phyloP scores from a whole-genome alignment of 2,113 vertebrate genomes.

The Gadus chalcogrammus region DNA sequence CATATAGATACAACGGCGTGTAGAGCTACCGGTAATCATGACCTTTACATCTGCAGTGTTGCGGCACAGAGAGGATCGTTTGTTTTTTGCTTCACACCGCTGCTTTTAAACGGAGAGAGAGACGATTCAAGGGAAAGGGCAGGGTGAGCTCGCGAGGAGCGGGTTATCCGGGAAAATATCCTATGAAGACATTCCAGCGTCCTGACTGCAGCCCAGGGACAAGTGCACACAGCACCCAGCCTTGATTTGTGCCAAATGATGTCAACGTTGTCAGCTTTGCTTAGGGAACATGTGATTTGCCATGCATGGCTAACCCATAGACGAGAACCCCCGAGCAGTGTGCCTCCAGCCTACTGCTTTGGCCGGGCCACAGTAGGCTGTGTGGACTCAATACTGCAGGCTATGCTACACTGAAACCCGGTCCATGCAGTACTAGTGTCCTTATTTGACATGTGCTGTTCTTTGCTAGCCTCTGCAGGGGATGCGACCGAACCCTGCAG shows the following conservation, averaged over 20 bases:
- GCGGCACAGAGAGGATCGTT: slow-evolving; percentile 13
- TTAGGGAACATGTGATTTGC: slow-evolving; percentile 55
- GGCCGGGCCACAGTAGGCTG: too few species aligned
- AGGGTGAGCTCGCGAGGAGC: too few species aligned
- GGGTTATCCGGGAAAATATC: slow-evolving; percentile 24
- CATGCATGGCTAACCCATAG: slow-evolving; percentile 55
- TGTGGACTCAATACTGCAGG: too few species aligned
- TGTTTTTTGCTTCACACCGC: slow-evolving; percentile 9
- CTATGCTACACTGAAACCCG: too few species aligned
- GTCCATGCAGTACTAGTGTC: too few species aligned
- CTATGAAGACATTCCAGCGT: slow-evolving; percentile 38
- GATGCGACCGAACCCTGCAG: too few species aligned
- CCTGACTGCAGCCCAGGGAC: slow-evolving; percentile 45
- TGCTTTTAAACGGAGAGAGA: neutral
- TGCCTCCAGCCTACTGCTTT: slow-evolving; percentile 25
- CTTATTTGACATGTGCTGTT: too few species aligned
- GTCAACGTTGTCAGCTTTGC: slow-evolving; percentile 62
- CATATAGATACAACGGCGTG: too few species aligned
- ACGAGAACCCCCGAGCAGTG: slow-evolving; percentile 23
- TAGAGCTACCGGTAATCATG: too few species aligned
- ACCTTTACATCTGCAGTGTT: too few species aligned
- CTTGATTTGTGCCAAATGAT: slow-evolving; percentile 62
- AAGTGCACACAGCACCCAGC: slow-evolving; percentile 43
- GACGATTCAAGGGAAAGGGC: slow-evolving; percentile 4
- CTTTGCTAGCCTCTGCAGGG: too few species aligned